A percentile compares a stretch with the other conserved stretches of the same genome.
These are phyloP conservation scores for Polymixis lichenea DNA, from an alignment of 2,888 invertebrate species.

Conservation along the genomic window DNA sequence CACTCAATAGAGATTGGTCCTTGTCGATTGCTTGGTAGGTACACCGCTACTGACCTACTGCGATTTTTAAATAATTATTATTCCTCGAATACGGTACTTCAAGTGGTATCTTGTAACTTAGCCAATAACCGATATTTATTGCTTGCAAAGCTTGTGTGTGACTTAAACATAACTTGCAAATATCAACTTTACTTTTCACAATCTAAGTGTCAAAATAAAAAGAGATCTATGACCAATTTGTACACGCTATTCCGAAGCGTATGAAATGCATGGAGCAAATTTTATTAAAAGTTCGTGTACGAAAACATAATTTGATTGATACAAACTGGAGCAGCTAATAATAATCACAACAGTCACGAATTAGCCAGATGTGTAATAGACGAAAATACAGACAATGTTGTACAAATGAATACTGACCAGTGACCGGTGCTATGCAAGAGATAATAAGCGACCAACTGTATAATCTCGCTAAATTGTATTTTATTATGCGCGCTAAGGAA, in stretches of 20 bases:
- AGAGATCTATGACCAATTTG: slow-evolving; percentile 38
- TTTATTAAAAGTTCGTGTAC: slow-evolving; percentile 28
- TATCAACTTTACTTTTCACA: too few relatives aligned
- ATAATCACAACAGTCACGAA: slow-evolving; percentile 47
- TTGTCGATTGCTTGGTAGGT: slow-evolving; percentile 13
- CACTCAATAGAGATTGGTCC: slow-evolving; percentile 30
- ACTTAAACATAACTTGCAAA: slow-evolving; percentile 16
- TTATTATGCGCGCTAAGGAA: too few relatives aligned
- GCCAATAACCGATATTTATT: slow-evolving; percentile 19
- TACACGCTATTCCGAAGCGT: slow-evolving; percentile 18
- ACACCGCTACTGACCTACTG: slow-evolving; percentile 18
- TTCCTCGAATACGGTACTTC: slow-evolving; percentile 14
- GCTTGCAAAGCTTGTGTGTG: slow-evolving; percentile 6
- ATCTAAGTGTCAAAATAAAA: slow-evolving; percentile 29
- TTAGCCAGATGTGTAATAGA: slow-evolving; percentile 50
- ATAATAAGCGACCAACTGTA: slow-evolving; percentile 18
- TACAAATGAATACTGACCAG: slow-evolving; percentile 20
- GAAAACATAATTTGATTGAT: slow-evolving; percentile 44
- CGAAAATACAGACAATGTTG: slow-evolving; percentile 51
- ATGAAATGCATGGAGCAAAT: slow-evolving; percentile 31
- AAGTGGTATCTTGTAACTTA: slow-evolving; percentile 18
- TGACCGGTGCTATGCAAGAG: slow-evolving; percentile 21
- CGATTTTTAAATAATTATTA: slow-evolving; percentile 26
- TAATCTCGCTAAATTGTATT: slow-evolving; percentile 13
- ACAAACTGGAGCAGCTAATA: slow-evolving; percentile 50